Evolutionary conservation across 2,113 vertebrate genomes (phyloP).

Genomic region (Tragulus kanchil): DNA sequence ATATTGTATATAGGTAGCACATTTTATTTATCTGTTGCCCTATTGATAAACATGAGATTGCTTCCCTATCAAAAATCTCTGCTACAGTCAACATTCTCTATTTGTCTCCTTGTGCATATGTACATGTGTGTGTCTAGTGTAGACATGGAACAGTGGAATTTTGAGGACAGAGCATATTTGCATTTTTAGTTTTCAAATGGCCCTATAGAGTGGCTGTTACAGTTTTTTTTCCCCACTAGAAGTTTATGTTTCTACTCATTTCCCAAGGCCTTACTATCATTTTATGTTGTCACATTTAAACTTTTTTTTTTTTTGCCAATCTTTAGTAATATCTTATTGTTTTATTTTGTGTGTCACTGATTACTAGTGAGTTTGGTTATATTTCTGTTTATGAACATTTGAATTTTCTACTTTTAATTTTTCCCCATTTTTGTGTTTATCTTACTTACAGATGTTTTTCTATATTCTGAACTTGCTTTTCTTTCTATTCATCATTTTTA

Average conservation of each 20-base stretch:
- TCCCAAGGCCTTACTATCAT: neutral
- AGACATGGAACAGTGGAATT: neutral
- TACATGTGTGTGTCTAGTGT: constrained; percentile 6
- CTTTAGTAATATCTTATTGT: constrained; percentile 11
- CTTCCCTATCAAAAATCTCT: constrained; percentile 51
- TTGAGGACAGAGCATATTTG: neutral
- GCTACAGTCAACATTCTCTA: neutral
- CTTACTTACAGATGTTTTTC: neutral
- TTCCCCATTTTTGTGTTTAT: constrained; percentile 9
- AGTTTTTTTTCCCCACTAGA: neutral
- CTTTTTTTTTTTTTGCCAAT: neutral
- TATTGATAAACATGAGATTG: neutral
- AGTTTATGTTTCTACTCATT: neutral
- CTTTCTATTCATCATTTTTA: constrained; percentile 21
- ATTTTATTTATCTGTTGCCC: constrained; percentile 24
- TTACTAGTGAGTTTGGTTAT: constrained; percentile 28
- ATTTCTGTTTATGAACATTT: constrained; percentile 45
- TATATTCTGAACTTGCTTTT: neutral
- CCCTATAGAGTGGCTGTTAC: neutral
- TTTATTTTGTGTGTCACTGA: constrained; percentile 31
- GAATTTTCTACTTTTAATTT: constrained; percentile 31
- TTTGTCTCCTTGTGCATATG: neutral
- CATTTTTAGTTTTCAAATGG: constrained; percentile 59
- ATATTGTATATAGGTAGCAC: neutral
- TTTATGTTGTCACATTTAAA: constrained; percentile 57